Evolutionary conservation across 1,140 invertebrate genomes (phyloP), one percentile per base, ranked within the genome.

Genomic region (Drosophila albomicans): DNA sequence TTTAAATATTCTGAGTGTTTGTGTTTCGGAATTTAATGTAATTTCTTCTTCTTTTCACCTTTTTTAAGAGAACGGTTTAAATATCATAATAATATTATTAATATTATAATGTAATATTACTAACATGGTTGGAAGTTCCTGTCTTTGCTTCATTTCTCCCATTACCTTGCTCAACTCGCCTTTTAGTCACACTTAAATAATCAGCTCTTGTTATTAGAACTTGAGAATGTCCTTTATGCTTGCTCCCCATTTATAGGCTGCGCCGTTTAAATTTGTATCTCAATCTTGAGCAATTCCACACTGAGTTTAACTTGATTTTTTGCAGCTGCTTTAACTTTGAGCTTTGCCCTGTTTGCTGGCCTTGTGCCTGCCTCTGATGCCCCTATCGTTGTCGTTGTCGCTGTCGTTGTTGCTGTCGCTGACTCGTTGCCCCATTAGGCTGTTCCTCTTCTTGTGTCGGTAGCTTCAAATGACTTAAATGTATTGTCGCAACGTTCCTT

Each of bases 391-490:
- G 30, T 38, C 3, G 8, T 1, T 20, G 6, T 20, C 16, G 16
- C 16, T 20, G 20, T 20, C 3, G 20, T 20, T 25, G 16, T 28
- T 13, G 8, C 15, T 51, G 15, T 54, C n/a, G 5, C 13, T 54
- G 51, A 30, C 35, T 57, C 54, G 16, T 57, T 57, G 54, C 35
- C 28, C 32, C 62, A 52, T 25, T 41, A 35, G 48, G 49, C n/a
- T 30, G 57, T 57, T 43, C 13, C 35, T 20, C 16, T 43, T 32
- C 20, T 25, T 25, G 20, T 25, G 48, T 45, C 8, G 63, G n/a
- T 8, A 30, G 30, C 65, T 30, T 45, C 58, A 75, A 76, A 66
- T 72, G 69, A 76, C 68, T 76, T 72, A 62, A 76, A 76, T 76
- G 69, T 76, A 76, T 76, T 72, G 74, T 72, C 69, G 69, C 56